Conservation (phyloP, 2,113 vertebrate genomes). For the Castor canadensis region DNA sequence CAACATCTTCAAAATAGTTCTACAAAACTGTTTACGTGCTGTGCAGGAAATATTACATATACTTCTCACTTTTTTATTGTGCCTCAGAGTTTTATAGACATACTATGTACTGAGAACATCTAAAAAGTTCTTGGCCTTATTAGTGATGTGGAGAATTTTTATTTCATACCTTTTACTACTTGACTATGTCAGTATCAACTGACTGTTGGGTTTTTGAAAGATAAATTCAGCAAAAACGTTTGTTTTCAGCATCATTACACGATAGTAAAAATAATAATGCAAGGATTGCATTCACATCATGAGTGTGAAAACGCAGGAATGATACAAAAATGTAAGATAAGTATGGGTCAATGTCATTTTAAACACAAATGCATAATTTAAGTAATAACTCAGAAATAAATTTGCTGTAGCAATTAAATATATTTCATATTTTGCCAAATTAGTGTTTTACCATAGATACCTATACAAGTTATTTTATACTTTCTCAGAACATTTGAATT, state of each 20-base stretch:
- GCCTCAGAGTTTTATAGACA: neutral
- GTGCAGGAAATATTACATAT: neutral
- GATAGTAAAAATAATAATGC: conserved; percentile 31
- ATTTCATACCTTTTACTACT: conserved; percentile 6
- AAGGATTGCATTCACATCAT: conserved; percentile 1
- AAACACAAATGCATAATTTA: conserved; percentile 4
- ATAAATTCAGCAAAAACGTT: neutral
- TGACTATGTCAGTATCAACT: neutral
- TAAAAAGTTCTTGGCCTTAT: neutral
- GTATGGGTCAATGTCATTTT: conserved; percentile 19
- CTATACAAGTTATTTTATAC: conserved; percentile 19
- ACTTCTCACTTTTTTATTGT: no score
- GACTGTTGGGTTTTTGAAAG: conserved; percentile 25
- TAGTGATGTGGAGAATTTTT: conserved; percentile 1
- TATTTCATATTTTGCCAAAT: conserved; percentile 53
- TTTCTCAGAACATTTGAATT: neutral
- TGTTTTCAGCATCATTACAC: conserved; percentile 10
- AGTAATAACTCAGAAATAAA: neutral
- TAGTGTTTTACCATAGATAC: neutral
- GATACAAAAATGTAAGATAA: neutral
- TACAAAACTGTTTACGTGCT: neutral
- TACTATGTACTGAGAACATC: neutral
- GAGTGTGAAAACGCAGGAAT: neutral
- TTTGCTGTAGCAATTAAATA: conserved; percentile 26
- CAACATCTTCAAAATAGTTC: neutral